Evolutionary conservation across 2,888 invertebrate species (phyloP).

Genomic region (Phyllotreta striolata): DNA sequence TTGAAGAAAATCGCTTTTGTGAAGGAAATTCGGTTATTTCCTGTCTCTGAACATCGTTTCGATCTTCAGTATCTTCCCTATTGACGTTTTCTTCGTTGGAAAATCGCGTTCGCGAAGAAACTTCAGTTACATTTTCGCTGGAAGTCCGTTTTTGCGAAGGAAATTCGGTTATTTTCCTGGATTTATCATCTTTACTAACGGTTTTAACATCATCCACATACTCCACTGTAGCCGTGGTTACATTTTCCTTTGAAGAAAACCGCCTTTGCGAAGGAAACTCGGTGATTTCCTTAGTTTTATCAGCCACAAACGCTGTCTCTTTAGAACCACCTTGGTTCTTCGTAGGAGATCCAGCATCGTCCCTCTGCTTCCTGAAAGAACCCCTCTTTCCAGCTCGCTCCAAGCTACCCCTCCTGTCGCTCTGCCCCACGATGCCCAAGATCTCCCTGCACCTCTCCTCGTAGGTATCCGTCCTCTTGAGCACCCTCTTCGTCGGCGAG

Average conservation of each 20-base stretch:
- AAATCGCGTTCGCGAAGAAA: too few species aligned
- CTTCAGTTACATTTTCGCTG: too few species aligned
- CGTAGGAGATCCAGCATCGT: neutral
- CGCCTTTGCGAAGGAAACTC: constrained; percentile 48
- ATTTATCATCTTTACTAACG: too few species aligned
- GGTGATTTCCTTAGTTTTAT: constrained; percentile 28
- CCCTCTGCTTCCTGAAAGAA: constrained; percentile 34
- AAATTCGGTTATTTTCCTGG: too few species aligned
- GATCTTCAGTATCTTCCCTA: neutral
- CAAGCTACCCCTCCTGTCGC: constrained; percentile 52
- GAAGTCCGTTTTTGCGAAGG: too few species aligned
- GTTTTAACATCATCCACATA: too few species aligned
- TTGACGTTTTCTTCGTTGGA: too few species aligned
- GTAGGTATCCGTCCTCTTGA: constrained; percentile 74
- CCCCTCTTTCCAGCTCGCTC: constrained; percentile 40
- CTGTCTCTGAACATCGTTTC: constrained; percentile 33
- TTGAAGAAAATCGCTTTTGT: constrained; percentile 1
- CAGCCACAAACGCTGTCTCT: constrained; percentile 37
- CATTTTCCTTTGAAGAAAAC: constrained; percentile 1
- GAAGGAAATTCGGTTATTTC: constrained; percentile 41
- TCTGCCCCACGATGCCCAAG: constrained; percentile 73
- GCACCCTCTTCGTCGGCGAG: constrained; percentile 55
- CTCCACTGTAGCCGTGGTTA: neutral
- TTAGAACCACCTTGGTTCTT: neutral
- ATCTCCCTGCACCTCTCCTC: constrained; percentile 77